phyloP scores from a whole-genome alignment of 1,140 invertebrate genomes.

The Phocides pigmalion region DNA sequence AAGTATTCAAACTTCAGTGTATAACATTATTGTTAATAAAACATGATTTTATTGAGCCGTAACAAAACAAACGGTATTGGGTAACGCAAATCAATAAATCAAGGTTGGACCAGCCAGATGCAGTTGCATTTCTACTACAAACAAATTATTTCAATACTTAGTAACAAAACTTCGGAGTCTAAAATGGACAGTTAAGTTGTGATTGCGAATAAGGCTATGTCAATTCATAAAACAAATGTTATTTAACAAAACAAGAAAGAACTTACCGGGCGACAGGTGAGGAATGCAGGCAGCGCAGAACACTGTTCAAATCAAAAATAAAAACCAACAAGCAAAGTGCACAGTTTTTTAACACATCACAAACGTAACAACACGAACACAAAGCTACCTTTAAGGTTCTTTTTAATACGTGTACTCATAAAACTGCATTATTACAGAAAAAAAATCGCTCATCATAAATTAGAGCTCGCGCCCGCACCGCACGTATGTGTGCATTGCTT shows the following conservation, averaged over 20 bases:
- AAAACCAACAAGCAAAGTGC: constrained; percentile 32
- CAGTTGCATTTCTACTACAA: constrained; percentile 52
- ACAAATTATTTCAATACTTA: constrained; percentile 14
- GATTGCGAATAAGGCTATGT: not conserved
- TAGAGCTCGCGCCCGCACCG: constrained; percentile 40
- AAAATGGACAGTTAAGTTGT: not conserved
- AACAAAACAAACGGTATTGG: constrained; percentile 28
- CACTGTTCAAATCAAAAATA: too few relatives aligned
- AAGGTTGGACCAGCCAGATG: constrained; percentile 59
- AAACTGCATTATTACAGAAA: not conserved
- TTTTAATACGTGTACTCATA: not conserved
- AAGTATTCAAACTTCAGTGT: not conserved
- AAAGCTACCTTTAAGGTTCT: not conserved
- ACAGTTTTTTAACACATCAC: constrained; percentile 39
- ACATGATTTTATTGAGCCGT: constrained; percentile 13
- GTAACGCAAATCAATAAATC: constrained; percentile 70
- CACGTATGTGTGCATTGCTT: constrained; percentile 36
- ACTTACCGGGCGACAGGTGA: constrained; percentile 71
- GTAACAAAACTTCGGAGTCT: not conserved
- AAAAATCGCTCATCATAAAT: constrained; percentile 1
- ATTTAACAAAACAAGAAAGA: constrained; percentile 46
- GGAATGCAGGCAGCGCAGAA: constrained; percentile 42
- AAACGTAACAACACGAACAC: constrained; percentile 28
- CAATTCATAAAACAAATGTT: constrained; percentile 30
- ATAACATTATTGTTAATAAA: not conserved